These are phyloP conservation scores for Apis florea DNA, from an alignment of 1,140 invertebrate genomes.

Conservation along the genomic window DNA sequence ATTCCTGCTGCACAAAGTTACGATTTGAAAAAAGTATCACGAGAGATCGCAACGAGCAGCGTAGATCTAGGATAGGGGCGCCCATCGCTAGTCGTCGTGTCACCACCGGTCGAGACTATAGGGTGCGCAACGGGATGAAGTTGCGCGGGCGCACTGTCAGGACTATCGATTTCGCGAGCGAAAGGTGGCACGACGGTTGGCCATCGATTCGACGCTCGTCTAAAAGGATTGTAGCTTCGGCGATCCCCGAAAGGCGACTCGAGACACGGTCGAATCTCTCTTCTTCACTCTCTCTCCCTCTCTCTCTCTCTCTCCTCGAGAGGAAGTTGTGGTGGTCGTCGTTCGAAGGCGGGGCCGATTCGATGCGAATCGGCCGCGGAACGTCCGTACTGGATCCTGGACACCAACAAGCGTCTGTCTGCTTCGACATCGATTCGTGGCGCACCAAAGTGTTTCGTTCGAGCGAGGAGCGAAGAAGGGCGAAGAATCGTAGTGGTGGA, in stretches of 20 bases:
- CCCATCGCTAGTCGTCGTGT: background rate
- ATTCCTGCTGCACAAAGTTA: no score
- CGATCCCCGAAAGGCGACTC: constrained; percentile 38
- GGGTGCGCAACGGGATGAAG: constrained; percentile 51
- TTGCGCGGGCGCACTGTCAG: constrained; percentile 72
- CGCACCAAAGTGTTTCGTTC: no score
- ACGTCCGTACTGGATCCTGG: background rate
- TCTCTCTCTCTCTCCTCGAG: no score
- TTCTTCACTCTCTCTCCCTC: no score
- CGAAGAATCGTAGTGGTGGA: background rate
- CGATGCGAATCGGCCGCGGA: background rate
- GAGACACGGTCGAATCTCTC: background rate
- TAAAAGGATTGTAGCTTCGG: constrained; percentile 46
- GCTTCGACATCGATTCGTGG: background rate
- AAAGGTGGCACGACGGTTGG: constrained; percentile 66
- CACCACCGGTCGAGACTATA: background rate
- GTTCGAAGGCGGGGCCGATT: background rate
- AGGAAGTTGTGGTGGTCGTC: no score
- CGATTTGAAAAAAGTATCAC: no score
- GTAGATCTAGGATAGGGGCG: background rate
- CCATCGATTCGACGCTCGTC: constrained; percentile 73
- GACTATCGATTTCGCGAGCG: constrained; percentile 75
- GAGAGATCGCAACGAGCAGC: no score
- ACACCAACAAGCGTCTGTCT: background rate
- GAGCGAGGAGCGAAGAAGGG: background rate